These are phyloP conservation scores for Setophaga petechia DNA, from an alignment of 2,113 vertebrate species.

Conservation along the genomic window DNA sequence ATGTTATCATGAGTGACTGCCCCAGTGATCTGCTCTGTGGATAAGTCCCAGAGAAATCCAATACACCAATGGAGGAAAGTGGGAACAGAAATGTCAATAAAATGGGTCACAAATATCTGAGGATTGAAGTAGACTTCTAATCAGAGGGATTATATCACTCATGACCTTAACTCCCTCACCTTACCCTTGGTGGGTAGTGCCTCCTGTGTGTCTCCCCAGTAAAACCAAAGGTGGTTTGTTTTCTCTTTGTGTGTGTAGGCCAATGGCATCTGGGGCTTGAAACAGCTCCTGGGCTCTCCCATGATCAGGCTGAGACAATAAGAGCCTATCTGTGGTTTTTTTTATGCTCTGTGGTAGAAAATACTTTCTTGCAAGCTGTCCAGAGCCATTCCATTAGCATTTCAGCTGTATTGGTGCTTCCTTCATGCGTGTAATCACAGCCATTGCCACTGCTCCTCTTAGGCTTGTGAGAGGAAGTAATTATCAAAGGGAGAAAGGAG, in stretches of 20 bases:
- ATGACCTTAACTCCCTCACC: background rate
- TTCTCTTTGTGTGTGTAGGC: background rate
- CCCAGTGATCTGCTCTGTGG: background rate
- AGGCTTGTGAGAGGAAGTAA: background rate
- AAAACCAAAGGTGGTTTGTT: background rate
- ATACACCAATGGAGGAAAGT: background rate
- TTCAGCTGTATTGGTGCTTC: background rate
- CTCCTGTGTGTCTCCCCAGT: background rate
- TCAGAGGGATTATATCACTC: background rate
- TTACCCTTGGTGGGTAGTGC: background rate
- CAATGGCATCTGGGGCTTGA: background rate
- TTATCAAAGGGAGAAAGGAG: background rate
- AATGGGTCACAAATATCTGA: background rate
- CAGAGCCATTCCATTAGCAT: background rate
- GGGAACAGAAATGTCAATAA: background rate
- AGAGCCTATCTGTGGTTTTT: background rate
- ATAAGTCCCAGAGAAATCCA: background rate
- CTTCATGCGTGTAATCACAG: background rate
- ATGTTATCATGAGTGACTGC: background rate
- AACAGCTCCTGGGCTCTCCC: background rate
- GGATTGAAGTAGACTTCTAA: background rate
- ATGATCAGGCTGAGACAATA: background rate
- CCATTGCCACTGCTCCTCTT: background rate
- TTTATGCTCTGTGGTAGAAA: background rate
- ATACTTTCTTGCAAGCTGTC: background rate